Evolutionary conservation across 2,888 invertebrate genomes (phyloP).

Genomic region (Agrochola circellaris): DNA sequence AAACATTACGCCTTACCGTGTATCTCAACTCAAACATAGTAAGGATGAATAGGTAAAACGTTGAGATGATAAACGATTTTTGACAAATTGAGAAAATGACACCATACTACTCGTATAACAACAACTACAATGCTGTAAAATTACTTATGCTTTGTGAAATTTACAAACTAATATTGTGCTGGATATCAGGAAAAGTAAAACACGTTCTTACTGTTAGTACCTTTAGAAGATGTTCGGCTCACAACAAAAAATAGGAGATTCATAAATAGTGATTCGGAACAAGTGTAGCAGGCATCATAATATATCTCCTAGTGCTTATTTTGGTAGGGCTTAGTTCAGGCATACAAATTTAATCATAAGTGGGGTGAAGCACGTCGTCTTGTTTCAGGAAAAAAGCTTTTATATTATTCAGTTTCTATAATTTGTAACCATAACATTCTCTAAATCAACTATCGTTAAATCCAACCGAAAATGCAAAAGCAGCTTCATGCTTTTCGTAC

Average conservation of each 20-base stretch:
- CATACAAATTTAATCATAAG: conserved; percentile 9
- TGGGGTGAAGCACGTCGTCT: background rate
- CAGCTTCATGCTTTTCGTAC: background rate
- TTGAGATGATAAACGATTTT: too few relatives aligned
- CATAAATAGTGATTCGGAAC: conserved; percentile 41
- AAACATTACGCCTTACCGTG: too few relatives aligned
- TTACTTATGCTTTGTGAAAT: background rate
- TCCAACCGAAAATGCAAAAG: background rate
- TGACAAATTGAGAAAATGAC: background rate
- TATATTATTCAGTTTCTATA: background rate
- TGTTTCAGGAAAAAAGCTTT: background rate
- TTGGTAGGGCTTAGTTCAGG: background rate
- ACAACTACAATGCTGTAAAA: background rate
- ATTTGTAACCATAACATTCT: background rate
- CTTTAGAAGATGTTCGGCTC: conserved; percentile 16
- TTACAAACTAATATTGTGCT: background rate
- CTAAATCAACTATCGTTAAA: background rate
- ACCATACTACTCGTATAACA: background rate
- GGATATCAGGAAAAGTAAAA: background rate
- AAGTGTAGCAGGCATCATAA: conserved; percentile 22
- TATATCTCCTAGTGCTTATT: conserved; percentile 19
- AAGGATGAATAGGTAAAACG: too few relatives aligned
- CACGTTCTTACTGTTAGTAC: conserved; percentile 3
- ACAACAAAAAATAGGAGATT: conserved; percentile 30
- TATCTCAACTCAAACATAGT: too few relatives aligned